Conservation (phyloP, 92 coral and sea anemone genomes). For the Zoanthus gigantus region DNA sequence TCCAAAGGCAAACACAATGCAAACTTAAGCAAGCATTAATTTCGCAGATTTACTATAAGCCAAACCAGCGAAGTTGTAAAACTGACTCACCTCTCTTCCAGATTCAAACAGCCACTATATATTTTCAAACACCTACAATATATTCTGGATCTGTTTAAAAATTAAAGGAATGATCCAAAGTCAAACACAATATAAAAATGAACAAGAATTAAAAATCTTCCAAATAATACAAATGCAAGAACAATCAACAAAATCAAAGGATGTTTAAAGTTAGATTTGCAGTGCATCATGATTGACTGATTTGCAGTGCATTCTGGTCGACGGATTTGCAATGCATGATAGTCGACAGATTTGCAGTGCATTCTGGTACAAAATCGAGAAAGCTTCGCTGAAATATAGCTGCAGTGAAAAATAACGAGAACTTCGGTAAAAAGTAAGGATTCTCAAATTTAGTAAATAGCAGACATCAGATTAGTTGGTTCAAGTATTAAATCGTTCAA, state of each 20-base stretch:
- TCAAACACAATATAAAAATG: not conserved
- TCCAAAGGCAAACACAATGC: not conserved
- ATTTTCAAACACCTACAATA: not conserved
- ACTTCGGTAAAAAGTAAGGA: no score
- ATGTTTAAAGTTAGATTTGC: no score
- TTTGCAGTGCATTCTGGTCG: no score
- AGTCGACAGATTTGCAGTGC: not conserved
- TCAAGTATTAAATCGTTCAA: no score
- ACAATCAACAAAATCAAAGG: not conserved
- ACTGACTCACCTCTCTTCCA: not conserved
- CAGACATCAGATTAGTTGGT: no score
- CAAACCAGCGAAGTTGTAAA: not conserved
- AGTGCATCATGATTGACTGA: not conserved
- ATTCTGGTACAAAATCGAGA: conserved; percentile 16
- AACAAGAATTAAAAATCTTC: not conserved
- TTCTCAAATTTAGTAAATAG: no score
- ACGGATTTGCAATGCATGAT: no score
- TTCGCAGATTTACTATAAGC: not conserved
- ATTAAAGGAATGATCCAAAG: not conserved
- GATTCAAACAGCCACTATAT: not conserved
- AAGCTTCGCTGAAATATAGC: not conserved
- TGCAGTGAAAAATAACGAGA: no score
- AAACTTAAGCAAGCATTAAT: no score
- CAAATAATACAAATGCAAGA: not conserved
- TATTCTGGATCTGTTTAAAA: conserved; percentile 1